A percentile compares a stretch with the other conserved stretches of the same genome.
These are phyloP conservation scores for Ciconia nigra DNA, from an alignment of 2,797 vertebrate genomes.

Conservation along the genomic window DNA sequence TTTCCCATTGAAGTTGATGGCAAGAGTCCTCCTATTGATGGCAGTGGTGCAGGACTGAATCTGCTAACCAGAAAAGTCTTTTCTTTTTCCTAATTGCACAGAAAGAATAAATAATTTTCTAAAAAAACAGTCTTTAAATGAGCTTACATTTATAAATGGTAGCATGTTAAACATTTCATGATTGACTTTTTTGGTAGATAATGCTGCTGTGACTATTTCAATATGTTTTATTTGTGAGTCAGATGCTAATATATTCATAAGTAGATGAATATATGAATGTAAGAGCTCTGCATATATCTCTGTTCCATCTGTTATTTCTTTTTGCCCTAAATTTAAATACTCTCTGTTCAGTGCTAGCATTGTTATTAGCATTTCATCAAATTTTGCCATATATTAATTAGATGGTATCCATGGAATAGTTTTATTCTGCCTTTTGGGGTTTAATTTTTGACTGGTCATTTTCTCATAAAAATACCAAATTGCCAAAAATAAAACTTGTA, in stretches of 20 bases:
- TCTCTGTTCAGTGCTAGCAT: neutral
- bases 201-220: neutral
- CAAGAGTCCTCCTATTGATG: neutral
- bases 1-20: slow-evolving; percentile 24
- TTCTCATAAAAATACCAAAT: neutral
- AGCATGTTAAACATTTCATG: neutral
- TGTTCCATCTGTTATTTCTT: slow-evolving; percentile 47
- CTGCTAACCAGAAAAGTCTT: neutral
- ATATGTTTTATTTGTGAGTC: slow-evolving; percentile 34
- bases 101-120: neutral
- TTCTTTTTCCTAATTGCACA: neutral
- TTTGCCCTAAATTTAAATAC: slow-evolving; percentile 28
- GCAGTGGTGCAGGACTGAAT: neutral
- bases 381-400: slow-evolving; percentile 11
- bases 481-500: neutral
- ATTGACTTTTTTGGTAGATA: neutral
- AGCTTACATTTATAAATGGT: neutral
- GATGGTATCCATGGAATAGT: neutral
- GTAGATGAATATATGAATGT: slow-evolving; percentile 7
- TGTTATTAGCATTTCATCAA: slow-evolving; percentile 50
- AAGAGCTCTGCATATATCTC: neutral
- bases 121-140: neutral
- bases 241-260: neutral
- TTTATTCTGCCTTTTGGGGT: neutral
- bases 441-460: neutral